A percentile compares a stretch with the other conserved stretches of the same genome.
Conservation (phyloP, 2,797 vertebrate genomes). For the Labeo calbasu region DNA sequence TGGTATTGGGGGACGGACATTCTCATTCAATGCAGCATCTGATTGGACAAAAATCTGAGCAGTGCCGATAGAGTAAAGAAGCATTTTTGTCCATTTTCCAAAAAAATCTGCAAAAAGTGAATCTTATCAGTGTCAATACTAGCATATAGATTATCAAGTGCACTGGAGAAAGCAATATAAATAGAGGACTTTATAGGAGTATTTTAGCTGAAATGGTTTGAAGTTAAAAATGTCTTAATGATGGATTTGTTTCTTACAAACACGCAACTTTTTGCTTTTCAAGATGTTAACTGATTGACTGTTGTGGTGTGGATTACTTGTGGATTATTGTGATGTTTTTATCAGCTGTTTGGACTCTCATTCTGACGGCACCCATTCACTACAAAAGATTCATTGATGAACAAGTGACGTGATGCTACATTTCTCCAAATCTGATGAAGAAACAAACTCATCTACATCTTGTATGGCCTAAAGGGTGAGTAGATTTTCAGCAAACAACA, state of each 20-base stretch:
- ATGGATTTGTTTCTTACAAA: background rate
- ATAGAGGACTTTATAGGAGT: background rate
- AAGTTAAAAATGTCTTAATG: background rate
- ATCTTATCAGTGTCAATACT: background rate
- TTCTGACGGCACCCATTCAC: background rate
- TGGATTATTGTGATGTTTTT: background rate
- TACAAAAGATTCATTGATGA: background rate
- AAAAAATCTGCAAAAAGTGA: background rate
- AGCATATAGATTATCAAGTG: background rate
- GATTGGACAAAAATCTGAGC: background rate
- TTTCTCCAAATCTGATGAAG: background rate
- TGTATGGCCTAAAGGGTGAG: background rate
- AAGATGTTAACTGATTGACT: background rate
- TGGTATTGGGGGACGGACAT: background rate
- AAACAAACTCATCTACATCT: background rate
- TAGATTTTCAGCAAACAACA: conserved; percentile 1
- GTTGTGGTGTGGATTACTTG: background rate
- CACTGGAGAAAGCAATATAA: background rate
- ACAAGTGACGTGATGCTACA: background rate
- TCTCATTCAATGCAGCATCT: background rate
- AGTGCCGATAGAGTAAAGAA: background rate
- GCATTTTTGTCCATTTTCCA: background rate
- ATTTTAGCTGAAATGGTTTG: background rate
- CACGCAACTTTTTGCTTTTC: background rate
- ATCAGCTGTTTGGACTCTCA: background rate